Evolutionary conservation across 1,140 invertebrate species (phyloP).

Genomic region (Chionoecetes opilio): DNA sequence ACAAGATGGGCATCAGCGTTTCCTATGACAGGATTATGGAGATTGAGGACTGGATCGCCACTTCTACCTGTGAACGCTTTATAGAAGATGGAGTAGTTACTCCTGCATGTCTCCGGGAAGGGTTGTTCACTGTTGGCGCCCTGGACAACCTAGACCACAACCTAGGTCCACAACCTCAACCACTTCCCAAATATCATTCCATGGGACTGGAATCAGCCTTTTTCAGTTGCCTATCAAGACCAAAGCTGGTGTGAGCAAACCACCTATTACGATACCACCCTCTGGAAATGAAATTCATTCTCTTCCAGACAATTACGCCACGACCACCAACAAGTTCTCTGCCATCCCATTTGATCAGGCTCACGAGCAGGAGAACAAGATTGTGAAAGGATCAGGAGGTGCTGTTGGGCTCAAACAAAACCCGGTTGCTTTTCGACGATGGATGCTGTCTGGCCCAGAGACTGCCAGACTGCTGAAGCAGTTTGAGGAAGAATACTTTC

Average conservation of each 20-base stretch:
- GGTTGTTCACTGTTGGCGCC: constrained; percentile 38
- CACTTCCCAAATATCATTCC: constrained; percentile 32
- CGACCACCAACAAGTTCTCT: constrained; percentile 24
- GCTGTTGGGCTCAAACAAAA: no score
- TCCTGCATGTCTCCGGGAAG: neutral
- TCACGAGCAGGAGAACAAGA: constrained; percentile 38
- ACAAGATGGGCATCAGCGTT: constrained; percentile 28
- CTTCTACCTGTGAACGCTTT: constrained; percentile 32
- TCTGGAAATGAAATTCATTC: no score
- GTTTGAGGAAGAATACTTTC: neutral
- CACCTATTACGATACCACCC: neutral
- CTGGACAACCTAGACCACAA: constrained; percentile 54
- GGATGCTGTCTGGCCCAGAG: neutral
- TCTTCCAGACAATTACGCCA: no score
- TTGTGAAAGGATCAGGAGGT: neutral
- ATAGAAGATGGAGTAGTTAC: neutral
- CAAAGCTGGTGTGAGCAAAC: neutral
- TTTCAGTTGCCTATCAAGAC: neutral
- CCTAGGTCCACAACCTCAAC: constrained; percentile 12
- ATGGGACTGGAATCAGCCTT: constrained; percentile 42
- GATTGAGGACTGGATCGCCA: neutral
- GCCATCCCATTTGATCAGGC: constrained; percentile 41
- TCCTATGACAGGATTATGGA: constrained; percentile 49
- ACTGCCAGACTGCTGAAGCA: no score
- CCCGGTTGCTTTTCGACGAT: neutral